A percentile compares a stretch with the other conserved stretches of the same genome.
phyloP scores from a whole-genome alignment of 2,888 invertebrate genomes.

The Conops quadrifasciatus region DNA sequence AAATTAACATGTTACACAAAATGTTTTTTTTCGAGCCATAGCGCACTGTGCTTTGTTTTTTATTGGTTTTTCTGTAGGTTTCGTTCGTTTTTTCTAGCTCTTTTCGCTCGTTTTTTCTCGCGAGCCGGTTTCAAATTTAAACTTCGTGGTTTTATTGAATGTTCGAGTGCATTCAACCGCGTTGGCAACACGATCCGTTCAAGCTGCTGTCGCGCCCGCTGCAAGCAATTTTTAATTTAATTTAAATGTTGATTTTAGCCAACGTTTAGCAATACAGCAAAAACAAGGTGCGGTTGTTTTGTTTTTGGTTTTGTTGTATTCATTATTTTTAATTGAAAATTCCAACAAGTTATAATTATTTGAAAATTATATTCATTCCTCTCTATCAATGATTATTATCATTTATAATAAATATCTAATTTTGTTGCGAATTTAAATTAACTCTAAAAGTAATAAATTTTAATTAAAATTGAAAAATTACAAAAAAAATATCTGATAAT shows the following conservation, averaged over 20 bases:
- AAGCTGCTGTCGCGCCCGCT: too few relatives aligned
- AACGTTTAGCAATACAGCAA: too few relatives aligned
- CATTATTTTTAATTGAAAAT: neutral
- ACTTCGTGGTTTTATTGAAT: neutral
- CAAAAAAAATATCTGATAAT: too few relatives aligned
- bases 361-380: neutral
- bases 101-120: neutral
- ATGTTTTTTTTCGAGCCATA: neutral
- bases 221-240: too few relatives aligned
- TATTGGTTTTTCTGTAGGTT: neutral
- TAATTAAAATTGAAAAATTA: too few relatives aligned
- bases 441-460: too few relatives aligned
- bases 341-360: neutral
- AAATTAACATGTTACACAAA: slow-evolving; percentile 24
- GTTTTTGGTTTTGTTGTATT: neutral
- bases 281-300: too few relatives aligned
- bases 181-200: neutral
- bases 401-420: too few relatives aligned
- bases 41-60: neutral
- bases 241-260: too few relatives aligned
- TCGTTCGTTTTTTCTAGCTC: neutral
- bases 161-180: slow-evolving; percentile 13
- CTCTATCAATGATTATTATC: neutral
- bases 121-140: slow-evolving; percentile 9
- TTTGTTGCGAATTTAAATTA: too few relatives aligned